Percentiles rank a stretch among this genome's conserved stretches.
Evolutionary conservation across 2,113 vertebrate species (phyloP).

Genomic region (Poeciliopsis prolifica): DNA sequence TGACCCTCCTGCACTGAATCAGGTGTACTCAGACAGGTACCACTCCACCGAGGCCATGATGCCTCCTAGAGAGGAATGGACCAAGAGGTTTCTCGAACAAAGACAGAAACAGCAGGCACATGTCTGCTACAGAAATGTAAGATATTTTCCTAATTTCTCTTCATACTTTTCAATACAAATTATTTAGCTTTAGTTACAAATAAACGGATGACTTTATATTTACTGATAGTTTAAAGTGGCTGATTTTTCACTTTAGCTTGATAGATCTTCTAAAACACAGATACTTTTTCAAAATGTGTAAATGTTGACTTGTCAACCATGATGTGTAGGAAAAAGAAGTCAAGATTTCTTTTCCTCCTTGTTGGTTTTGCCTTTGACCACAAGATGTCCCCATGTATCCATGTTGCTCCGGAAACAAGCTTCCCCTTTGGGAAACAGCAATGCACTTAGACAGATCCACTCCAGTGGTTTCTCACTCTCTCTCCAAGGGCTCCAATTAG

Average conservation of each 20-base stretch:
- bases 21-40: constrained; percentile 89
- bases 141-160: constrained; percentile 16
- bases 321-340: not conserved
- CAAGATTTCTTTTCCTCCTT: not conserved
- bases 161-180: not conserved
- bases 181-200: not conserved
- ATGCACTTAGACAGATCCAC: not conserved
- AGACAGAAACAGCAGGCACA: constrained; percentile 81
- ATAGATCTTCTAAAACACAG: not conserved
- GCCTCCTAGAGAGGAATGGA: constrained; percentile 83
- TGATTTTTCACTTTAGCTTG: too few relatives aligned
- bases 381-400: constrained; percentile 70
- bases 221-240: not conserved
- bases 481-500: constrained; percentile 2
- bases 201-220: not conserved
- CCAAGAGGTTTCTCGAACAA: constrained; percentile 84
- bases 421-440: not conserved
- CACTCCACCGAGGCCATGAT: constrained; percentile 78
- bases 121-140: constrained; percentile 83
- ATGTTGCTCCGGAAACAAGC: constrained; percentile 1
- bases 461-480: not conserved
- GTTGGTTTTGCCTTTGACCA: constrained; percentile 50
- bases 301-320: not conserved
- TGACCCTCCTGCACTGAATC: constrained; percentile 87
- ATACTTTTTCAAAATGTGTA: not conserved